Base-by-base conservation (phyloP, 2,888 invertebrate species). In the Acronicta aceris region DNA sequence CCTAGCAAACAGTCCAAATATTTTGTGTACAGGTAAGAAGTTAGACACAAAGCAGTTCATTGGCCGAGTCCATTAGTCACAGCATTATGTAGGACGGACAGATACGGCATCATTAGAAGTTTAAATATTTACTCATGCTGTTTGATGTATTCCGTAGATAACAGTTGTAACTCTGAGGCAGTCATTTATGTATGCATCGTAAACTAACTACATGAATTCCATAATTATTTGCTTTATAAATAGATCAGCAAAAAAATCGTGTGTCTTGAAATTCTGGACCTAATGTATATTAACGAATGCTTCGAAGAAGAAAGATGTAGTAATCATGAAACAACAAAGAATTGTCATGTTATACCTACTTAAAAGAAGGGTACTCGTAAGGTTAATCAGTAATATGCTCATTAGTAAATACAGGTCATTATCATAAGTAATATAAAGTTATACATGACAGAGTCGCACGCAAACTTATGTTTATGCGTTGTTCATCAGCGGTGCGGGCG, bases 61-160 rank as follows among this genome's bases (percentile, higher is more conserved):
- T 69, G 81, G 66, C 71, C 81, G 70, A 57, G 55, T 59, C 53
- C 75, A 82, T 83, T 83, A 83, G 78, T 80, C 83, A 83, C 68
- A 69, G 71, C 54, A 65, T 65, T 64, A 74, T 68, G 68, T 77
- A 67, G 76, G 74, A 71, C 76, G 65, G 67, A 61, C 58, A 71
- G 73, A 76, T 75, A 74, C 65, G 71, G 55, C 58, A 63, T 71
- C 55, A 74, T 67, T 68, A 74, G 62, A 73, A 74, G 58, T 76
- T 71, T 61, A 81, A 83, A 84, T 82, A 78, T 84, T 84, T 81
- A 79, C 74, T 42, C 40, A 43, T 25, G 45, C 25, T 66, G 52
- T 69, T 63, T 69, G 63, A 45, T 61, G 38, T 53, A 46, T 51
- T 59, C 45, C 13, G 60, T 59, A 57, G 52, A 67, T 67, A 71